Base-by-base conservation (phyloP, 2,888 invertebrate genomes). In the Nemapogon koenigi region DNA sequence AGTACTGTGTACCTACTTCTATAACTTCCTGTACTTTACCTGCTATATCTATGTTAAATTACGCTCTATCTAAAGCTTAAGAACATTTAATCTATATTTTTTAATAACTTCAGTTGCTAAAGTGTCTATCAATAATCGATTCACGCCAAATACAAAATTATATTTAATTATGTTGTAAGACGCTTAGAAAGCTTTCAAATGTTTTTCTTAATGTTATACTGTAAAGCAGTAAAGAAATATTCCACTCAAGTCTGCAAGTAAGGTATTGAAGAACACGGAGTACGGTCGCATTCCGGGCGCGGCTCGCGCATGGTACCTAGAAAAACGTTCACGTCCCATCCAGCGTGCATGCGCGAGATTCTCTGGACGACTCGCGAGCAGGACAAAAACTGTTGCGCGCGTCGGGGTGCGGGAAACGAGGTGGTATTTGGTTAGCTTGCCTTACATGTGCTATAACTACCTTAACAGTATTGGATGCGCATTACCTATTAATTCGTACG, bases 301-400 rank as follows among this genome's bases (percentile, higher is more conserved):
- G 50, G 52, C 55, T 57, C 59, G 51, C 55, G 53, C 56, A 44
- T 55, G 14, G 51, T 66, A 62, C 59, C 55, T 59, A 65, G 62
- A 65, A 68, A 65, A 64, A 60, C 55, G 47, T 50, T n/a, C 53
- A 17, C 30, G 30, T 17, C 38, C 29, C 33, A 11, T 32, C 51
- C 49, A 46, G 35, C 25, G n/a, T 48, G 46, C 53, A 50, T 49
- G 55, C 56, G 57, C 57, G 55, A 57, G 59, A 59, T 63, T 64
- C 62, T 57, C 55, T 50, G 48, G 57, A 55, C 52, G 53, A 57
- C 53, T 50, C 10, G 10, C 6, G 22, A 10, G 7, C 16, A 31
- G 17, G 16, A 31, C 16, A 31, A 31, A 31, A 31, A 31, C 16
- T 31, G 16, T 11, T 17, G 31, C 16, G 31, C n/a, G 17, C 17